phyloP scores from a whole-genome alignment of 2,888 invertebrate species.

The Dione juno region DNA sequence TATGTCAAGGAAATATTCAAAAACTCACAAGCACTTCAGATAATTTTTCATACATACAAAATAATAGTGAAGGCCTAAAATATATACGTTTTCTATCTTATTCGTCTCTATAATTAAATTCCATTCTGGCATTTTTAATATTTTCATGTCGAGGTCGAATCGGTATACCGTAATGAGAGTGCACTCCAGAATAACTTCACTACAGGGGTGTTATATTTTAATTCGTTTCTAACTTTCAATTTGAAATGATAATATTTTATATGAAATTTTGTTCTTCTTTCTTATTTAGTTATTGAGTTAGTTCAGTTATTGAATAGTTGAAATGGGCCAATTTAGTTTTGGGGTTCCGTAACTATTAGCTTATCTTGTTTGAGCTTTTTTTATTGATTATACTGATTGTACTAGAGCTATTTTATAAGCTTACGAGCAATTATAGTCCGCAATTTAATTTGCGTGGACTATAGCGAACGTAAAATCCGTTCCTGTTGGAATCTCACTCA shows the following conservation, averaged over 20 bases:
- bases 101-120: slow-evolving; percentile 6
- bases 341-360: neutral
- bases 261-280: neutral
- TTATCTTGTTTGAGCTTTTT: neutral
- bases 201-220: slow-evolving; percentile 57
- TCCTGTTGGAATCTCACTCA: no score
- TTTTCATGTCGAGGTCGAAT: slow-evolving; percentile 49
- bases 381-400: no score
- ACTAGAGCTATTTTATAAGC: no score
- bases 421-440: no score
- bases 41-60: neutral
- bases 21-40: slow-evolving; percentile 1
- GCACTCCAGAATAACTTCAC: slow-evolving; percentile 53
- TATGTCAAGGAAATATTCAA: slow-evolving; percentile 16
- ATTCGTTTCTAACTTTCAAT: slow-evolving; percentile 50
- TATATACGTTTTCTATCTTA: neutral
- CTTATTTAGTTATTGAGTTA: neutral
- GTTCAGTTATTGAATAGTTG: slow-evolving; percentile 1
- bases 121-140: slow-evolving; percentile 4
- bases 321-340: neutral
- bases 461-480: no score
- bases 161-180: slow-evolving; percentile 50
- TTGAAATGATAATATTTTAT: slow-evolving; percentile 2
- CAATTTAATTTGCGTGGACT: no score
- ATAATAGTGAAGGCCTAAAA: slow-evolving; percentile 13